These are phyloP conservation scores for Seira ritae DNA, from an alignment of 2,888 invertebrate species.

Conservation along the genomic window DNA sequence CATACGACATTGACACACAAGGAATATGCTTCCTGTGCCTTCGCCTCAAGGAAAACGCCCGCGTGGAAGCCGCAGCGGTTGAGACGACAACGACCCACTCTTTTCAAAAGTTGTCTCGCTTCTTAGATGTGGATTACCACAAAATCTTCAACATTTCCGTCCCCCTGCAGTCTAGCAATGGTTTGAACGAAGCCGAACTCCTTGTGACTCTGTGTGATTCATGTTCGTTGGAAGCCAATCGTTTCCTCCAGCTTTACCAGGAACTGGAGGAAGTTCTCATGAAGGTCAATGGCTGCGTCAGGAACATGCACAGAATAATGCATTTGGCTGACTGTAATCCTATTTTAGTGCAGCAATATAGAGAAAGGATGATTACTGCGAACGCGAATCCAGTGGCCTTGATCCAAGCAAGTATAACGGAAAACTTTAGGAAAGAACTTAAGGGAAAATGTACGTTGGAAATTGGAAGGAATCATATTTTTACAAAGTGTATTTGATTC, in stretches of 20 bases:
- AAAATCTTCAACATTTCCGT: conserved; percentile 36
- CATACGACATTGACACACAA: conserved; percentile 32
- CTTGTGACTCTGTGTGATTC: conserved; percentile 6
- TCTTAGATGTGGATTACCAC: conserved; percentile 11
- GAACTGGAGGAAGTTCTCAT: conserved; percentile 22
- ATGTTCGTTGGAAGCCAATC: conserved; percentile 13
- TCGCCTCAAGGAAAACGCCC: background rate
- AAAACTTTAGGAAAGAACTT: conserved; percentile 35
- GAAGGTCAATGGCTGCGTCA: background rate
- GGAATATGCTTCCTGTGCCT: conserved; percentile 34
- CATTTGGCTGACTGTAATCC: background rate
- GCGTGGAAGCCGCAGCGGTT: background rate
- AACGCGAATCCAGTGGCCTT: conserved; percentile 12
- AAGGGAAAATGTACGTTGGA: conserved; percentile 32
- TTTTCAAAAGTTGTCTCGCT: background rate
- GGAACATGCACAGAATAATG: conserved; percentile 18
- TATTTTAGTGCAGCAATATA: background rate
- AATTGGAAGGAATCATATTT: too few relatives aligned
- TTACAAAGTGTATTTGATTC: too few relatives aligned
- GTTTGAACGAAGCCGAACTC: background rate
- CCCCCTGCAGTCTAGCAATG: background rate
- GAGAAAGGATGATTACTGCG: background rate
- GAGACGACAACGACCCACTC: background rate
- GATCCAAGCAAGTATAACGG: conserved; percentile 31
- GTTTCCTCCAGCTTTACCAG: conserved; percentile 17